Base-by-base conservation (phyloP, 2,888 invertebrate species). In the Tetragnatha montana region DNA sequence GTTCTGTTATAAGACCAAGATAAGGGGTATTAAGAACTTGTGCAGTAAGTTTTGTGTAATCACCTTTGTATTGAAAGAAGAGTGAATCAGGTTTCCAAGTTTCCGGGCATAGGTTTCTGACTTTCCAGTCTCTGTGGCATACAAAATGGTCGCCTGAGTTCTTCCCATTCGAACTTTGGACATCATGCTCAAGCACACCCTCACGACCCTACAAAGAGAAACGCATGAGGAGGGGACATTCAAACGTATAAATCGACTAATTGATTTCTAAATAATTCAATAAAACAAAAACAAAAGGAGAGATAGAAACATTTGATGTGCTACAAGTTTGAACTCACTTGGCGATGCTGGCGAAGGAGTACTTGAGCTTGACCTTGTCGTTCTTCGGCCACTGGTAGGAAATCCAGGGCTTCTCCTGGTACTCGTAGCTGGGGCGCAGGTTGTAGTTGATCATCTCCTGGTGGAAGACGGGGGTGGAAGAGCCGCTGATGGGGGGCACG, bases 51-150 rank as follows among this genome's bases (percentile, higher is more conserved):
- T 7, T 8, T 73, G 14, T 74, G n/a, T 47, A 47, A 35, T 60
- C 93, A 97, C 97, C 95, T 97, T 97, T 47, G 98, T 97, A 94
- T 98, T 98, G 94, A 98, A 98, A 50, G 98, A 98, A 93, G 98
- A 98, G 91, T 97, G 97, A 93, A 98, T 96, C 92, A 98, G 96
- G 93, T 98, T 97, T n/a, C 96, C 96, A 92, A 98, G 94, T 93
- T 97, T 97, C 93, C 97, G 97, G 49, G 98, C 98, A 94, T 97
- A 98, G 93, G 96, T 96, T 93, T 98, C 98, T 10, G 98, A 98
- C 94, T 97, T 98, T 90, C 98, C 98, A 0, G 98, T 98, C 94
- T 98, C 98, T 0, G 98, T 98, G 49, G 98, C 98, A 93, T 97
- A 98, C 47, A 98, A 94, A 22, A 98, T 97, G 0, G 98, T 98